Conservation (phyloP, 2,113 vertebrate species). For the Thomomys bottae region DNA sequence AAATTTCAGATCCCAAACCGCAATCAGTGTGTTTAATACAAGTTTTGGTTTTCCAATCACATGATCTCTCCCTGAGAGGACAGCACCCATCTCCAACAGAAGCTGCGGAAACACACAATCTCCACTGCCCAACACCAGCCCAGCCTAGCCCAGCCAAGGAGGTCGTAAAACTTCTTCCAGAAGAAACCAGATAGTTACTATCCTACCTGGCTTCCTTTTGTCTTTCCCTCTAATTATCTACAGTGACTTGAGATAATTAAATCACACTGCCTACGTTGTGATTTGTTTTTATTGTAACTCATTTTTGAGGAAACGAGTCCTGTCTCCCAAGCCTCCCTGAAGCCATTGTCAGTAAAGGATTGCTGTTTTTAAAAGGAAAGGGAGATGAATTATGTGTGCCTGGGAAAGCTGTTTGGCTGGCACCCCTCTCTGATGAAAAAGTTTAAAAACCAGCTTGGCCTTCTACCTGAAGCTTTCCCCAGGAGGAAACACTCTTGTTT, state of each 20-base stretch:
- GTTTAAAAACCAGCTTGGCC: not conserved
- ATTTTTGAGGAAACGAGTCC: not conserved
- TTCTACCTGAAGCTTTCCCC: not conserved
- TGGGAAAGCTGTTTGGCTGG: not conserved
- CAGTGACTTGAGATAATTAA: constrained; percentile 58
- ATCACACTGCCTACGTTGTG: constrained; percentile 58
- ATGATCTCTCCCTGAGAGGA: not conserved
- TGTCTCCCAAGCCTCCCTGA: not conserved
- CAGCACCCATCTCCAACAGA: not conserved
- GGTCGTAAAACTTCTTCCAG: not conserved
- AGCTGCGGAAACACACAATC: not conserved
- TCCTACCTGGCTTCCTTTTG: constrained; percentile 34
- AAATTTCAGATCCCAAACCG: not conserved
- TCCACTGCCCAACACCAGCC: not conserved
- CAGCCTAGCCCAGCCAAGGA: not conserved
- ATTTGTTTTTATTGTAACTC: constrained; percentile 38
- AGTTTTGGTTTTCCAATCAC: not conserved
- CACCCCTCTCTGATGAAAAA: not conserved
- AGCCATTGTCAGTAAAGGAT: not conserved
- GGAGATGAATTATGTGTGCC: constrained; percentile 27
- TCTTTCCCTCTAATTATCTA: constrained; percentile 15
- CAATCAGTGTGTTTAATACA: not conserved
- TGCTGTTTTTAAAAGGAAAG: not conserved
- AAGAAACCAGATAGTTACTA: constrained; percentile 41
- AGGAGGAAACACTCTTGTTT: not conserved